Evolutionary conservation across 2,797 vertebrate genomes (phyloP).

Genomic region (Bovichtus variegatus): DNA sequence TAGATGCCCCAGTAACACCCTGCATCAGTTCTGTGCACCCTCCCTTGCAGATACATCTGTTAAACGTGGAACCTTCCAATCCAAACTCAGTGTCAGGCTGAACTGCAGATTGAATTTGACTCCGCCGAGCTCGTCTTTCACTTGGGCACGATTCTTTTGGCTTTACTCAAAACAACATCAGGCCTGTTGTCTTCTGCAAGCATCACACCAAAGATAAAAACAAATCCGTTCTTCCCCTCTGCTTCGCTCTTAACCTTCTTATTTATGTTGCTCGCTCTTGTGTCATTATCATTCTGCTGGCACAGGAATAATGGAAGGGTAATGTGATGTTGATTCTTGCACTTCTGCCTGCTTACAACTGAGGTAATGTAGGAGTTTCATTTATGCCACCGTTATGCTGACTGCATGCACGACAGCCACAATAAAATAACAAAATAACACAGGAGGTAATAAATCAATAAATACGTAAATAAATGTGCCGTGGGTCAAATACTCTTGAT

Average conservation of each 20-base stretch:
- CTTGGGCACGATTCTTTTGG: constrained; percentile 12
- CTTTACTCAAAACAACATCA: constrained; percentile 42
- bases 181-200: constrained; percentile 38
- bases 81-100: constrained; percentile 14
- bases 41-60: constrained; percentile 31
- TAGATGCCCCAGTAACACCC: too few species aligned
- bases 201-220: constrained; percentile 24
- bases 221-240: constrained; percentile 28
- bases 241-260: constrained; percentile 8
- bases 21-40: neutral
- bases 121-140: constrained; percentile 8
- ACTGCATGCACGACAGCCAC: neutral
- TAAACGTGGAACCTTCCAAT: constrained; percentile 28
- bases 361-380: neutral
- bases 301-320: neutral
- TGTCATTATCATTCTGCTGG: constrained; percentile 23
- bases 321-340: neutral
- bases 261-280: constrained; percentile 27
- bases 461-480: neutral
- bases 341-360: neutral
- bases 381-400: neutral
- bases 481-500: neutral
- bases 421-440: neutral
- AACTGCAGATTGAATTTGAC: constrained; percentile 31
- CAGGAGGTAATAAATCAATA: neutral